Base-by-base conservation (phyloP, 2,113 vertebrate species). In the Leptodactylus fuscus region DNA sequence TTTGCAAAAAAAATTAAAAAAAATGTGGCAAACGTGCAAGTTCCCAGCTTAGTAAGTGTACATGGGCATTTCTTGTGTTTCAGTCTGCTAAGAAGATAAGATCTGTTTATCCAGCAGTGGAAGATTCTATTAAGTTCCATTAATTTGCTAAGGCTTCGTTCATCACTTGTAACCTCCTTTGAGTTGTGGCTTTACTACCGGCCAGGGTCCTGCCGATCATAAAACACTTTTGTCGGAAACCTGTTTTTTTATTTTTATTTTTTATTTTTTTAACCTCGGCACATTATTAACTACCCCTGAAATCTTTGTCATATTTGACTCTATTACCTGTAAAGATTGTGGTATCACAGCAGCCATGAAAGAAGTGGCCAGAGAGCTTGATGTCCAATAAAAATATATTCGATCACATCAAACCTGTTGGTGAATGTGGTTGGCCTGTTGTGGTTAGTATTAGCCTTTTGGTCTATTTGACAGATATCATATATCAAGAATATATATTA, bases 381-480 rank as follows among this genome's bases (percentile, higher is more conserved):
- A 65, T 32, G 60, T 65, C 60, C 27, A 65, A 65, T 65, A 32
- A 65, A 65, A 67, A 34, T 67, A 67, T 67, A 22, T 36, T 8
- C 4, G 1, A 32, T 15, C 27, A 20, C 62, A 67, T 67, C 32
- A 16, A 20, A 67, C 15, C 34, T 36, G 62, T 36, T 67, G 62
- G 32, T 67, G 2, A 67, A 18, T 67, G 62, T 67, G 27, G 58
- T 62, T 29, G 58, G 24, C 24, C 58, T 29, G 1, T 62, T 62
- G 58, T 29, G 58, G 58, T 62, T 27, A 62, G 58, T 0, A 62
- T 29, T 62, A 62, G 58, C 27, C 24, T 27, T 60, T 15, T 11
- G 24, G n/a, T 62, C 27, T 62, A 1, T 62, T 62, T 62, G 58
- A 62, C 58, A 29, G 58, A 62, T 27, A 62, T 62, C 24, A 27